Conservation (phyloP, 1,140 invertebrate species). For the Drosophila trapezifrons region DNA sequence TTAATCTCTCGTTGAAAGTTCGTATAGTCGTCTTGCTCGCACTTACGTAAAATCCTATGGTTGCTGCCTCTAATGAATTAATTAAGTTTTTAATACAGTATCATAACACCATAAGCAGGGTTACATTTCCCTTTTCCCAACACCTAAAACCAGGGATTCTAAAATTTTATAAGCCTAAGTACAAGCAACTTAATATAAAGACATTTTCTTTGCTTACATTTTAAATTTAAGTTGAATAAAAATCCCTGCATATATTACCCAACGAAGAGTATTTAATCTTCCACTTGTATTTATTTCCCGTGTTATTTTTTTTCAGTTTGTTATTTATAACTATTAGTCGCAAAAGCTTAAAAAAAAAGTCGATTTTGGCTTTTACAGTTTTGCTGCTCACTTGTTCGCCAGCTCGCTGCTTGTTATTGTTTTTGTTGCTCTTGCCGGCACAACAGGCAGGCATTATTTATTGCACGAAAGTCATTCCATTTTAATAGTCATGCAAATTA, state of each 20-base stretch:
- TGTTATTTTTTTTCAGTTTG: conserved; percentile 27
- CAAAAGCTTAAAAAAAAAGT: conserved; percentile 38
- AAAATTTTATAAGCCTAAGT: neutral
- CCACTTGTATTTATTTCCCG: neutral
- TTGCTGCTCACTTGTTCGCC: conserved; percentile 37
- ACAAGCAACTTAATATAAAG: neutral
- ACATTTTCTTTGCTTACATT: neutral
- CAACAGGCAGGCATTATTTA: conserved; percentile 62
- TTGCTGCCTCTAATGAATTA: too few relatives aligned
- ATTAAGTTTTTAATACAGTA: too few relatives aligned
- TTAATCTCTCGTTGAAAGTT: too few relatives aligned
- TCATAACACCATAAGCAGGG: too few relatives aligned
- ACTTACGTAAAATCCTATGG: too few relatives aligned
- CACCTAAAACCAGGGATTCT: neutral
- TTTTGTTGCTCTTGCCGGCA: conserved; percentile 42
- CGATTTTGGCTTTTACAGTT: conserved; percentile 66
- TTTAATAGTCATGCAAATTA: conserved; percentile 83
- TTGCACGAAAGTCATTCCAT: conserved; percentile 79
- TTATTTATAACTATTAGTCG: conserved; percentile 50
- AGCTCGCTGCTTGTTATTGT: conserved; percentile 25
- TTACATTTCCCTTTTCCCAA: neutral
- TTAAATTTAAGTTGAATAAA: neutral
- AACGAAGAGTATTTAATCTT: conserved; percentile 32
- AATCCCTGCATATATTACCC: neutral
- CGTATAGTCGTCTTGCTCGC: too few relatives aligned